Conservation (phyloP, 2,888 invertebrate genomes). For the Lampropteryx suffumata region DNA sequence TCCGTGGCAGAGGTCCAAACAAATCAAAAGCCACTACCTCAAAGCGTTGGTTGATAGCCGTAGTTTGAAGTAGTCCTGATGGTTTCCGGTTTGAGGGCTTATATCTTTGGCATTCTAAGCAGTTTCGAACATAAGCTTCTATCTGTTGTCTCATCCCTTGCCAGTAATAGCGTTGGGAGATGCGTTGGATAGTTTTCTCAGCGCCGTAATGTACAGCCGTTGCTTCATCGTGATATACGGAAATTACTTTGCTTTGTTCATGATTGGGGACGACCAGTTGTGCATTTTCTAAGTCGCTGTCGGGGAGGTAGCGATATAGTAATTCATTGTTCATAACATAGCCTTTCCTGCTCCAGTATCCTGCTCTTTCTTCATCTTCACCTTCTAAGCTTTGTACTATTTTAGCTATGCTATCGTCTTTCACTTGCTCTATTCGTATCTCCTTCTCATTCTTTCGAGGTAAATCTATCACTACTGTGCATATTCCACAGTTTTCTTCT, state of each 20-base stretch:
- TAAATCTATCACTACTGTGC: not conserved
- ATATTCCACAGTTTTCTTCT: not conserved
- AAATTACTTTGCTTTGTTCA: not conserved
- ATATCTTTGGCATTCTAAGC: not conserved
- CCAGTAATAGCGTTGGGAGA: not conserved
- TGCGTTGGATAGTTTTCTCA: not conserved
- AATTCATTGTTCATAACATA: not conserved
- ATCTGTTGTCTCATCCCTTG: not conserved
- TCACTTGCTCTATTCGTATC: not conserved
- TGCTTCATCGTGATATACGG: not conserved
- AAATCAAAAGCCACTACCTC: no score
- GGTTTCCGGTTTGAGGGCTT: no score
- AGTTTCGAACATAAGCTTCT: not conserved
- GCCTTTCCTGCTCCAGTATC: not conserved
- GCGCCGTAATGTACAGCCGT: not conserved
- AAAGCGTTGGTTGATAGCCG: no score
- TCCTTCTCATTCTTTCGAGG: not conserved
- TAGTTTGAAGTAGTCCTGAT: no score
- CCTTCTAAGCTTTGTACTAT: not conserved
- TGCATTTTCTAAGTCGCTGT: not conserved
- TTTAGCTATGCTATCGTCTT: not conserved
- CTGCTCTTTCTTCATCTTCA: not conserved
- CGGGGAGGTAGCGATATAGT: not conserved
- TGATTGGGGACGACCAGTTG: not conserved
- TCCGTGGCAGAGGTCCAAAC: no score